Evolutionary conservation across 2,888 invertebrate genomes (phyloP), one percentile per base, ranked within the genome.

Genomic region (Diaphora mendica): DNA sequence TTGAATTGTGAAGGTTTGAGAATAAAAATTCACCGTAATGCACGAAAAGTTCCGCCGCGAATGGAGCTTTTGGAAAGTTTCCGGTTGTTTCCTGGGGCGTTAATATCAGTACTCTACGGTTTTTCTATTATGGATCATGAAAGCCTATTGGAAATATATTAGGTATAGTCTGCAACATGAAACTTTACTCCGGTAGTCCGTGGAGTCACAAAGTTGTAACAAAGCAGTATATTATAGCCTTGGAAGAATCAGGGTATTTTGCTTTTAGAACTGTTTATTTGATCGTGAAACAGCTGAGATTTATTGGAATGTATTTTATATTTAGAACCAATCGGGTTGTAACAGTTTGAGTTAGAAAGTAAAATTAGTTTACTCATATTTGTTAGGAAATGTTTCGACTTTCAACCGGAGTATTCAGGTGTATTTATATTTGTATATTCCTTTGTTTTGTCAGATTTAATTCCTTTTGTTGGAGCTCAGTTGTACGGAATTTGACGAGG

Each of bases 71-170:
- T 59, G 35, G 26, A 67, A 74, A 70, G 72, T 77, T 78, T 66
- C 44, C 66, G 69, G 68, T n/a, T 64, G 66, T 77, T 77, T 75
- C 62, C 68, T 70, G 73, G 73, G 74, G 75, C 72, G 66, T 77
- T 76, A 77, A 77, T 84, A 82, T 83, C 75, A 77, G 67, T 72
- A 74, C 73, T 81, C 67, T 77, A 79, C 69, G 48, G 51, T 74
- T 80, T 71, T 78, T 75, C 78, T 78, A 82, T 89, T 90, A 91
- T 89, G 87, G 87, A 83, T 86, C 87, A 87, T 89, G 87, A 91
- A 90, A 88, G 85, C 82, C 86, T 88, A 91, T 91, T 82, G 89
- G 88, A 89, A 89, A 85, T 86, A 85, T 86, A 88, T 90, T 89
- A 86, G 66, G 44, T 87, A 79, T 71, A 70, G 71, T 44, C 33